Evolutionary conservation across 2,113 vertebrate genomes (phyloP).

Genomic region (Syngnathoides biaculeatus): DNA sequence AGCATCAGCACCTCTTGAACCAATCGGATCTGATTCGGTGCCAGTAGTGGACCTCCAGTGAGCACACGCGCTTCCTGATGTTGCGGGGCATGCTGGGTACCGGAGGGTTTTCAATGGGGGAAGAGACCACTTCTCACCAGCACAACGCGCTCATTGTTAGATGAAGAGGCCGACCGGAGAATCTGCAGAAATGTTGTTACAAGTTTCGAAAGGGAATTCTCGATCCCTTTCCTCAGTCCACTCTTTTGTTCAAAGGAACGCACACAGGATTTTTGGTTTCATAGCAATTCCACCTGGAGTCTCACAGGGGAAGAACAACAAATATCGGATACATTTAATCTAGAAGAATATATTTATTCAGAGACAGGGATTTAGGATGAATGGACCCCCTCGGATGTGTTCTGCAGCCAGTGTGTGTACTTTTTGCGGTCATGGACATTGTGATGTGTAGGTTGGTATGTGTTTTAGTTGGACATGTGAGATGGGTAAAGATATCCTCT

Average conservation of each 20-base stretch:
- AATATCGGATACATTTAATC: conserved; percentile 78
- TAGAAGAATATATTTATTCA: conserved; percentile 75
- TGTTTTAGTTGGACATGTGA: conserved; percentile 73
- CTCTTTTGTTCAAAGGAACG: conserved; percentile 62
- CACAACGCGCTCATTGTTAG: conserved; percentile 62
- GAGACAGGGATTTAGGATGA: conserved; percentile 62
- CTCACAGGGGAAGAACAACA: conserved; percentile 72
- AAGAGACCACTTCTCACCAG: conserved; percentile 42
- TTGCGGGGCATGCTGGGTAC: conserved; percentile 33
- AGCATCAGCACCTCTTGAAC: conserved; percentile 43
- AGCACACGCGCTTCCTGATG: conserved; percentile 48
- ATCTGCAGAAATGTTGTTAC: conserved; percentile 70
- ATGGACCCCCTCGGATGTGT: conserved; percentile 72
- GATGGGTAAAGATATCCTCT: conserved; percentile 55
- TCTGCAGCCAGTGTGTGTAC: conserved; percentile 56
- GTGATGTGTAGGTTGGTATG: conserved; percentile 27
- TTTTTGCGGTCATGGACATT: conserved; percentile 39
- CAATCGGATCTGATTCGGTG: conserved; percentile 45
- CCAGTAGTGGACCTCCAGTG: conserved; percentile 41
- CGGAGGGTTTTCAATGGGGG: conserved; percentile 1
- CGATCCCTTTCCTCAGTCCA: conserved; percentile 43
- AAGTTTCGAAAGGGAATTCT: conserved; percentile 71
- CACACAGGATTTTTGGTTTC: conserved; percentile 67
- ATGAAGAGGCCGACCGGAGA: conserved; percentile 48
- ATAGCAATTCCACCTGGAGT: conserved; percentile 73